These are phyloP conservation scores for Ranitomeya variabilis DNA, from an alignment of 2,113 vertebrate genomes.

Conservation along the genomic window DNA sequence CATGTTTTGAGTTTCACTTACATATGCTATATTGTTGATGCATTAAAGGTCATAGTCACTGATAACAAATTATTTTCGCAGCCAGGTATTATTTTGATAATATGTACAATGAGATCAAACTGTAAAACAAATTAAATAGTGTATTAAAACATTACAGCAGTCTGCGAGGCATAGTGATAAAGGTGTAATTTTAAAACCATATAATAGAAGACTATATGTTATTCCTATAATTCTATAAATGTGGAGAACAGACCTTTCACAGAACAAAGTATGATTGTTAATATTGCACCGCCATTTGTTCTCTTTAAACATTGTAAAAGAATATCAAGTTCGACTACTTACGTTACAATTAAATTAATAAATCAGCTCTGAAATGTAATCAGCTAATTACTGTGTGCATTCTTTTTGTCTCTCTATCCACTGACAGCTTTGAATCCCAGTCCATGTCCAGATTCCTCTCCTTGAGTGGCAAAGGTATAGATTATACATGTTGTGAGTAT, in stretches of 20 bases:
- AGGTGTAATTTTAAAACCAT: constrained; percentile 17
- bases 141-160: constrained; percentile 53
- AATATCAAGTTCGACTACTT: constrained; percentile 42
- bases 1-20: constrained; percentile 11
- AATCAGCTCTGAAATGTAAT: background rate
- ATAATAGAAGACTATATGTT: constrained; percentile 47
- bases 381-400: background rate
- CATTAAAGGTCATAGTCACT: constrained; percentile 44
- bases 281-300: constrained; percentile 46
- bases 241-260: constrained; percentile 56
- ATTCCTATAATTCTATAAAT: constrained; percentile 54
- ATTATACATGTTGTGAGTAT: background rate
- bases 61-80: constrained; percentile 39
- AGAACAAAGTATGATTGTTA: constrained; percentile 49
- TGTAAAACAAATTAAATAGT: constrained; percentile 54
- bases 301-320: constrained; percentile 28
- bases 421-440: no score
- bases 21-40: constrained; percentile 17
- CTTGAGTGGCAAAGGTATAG: no score
- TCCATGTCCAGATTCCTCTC: no score
- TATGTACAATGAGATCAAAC: constrained; percentile 37
- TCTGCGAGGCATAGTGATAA: constrained; percentile 40
- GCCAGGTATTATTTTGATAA: constrained; percentile 38
- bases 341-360: background rate
- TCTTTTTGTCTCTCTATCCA: background rate